Conservation (phyloP, 2,797 vertebrate genomes). For the Eulemur albifrons region DNA sequence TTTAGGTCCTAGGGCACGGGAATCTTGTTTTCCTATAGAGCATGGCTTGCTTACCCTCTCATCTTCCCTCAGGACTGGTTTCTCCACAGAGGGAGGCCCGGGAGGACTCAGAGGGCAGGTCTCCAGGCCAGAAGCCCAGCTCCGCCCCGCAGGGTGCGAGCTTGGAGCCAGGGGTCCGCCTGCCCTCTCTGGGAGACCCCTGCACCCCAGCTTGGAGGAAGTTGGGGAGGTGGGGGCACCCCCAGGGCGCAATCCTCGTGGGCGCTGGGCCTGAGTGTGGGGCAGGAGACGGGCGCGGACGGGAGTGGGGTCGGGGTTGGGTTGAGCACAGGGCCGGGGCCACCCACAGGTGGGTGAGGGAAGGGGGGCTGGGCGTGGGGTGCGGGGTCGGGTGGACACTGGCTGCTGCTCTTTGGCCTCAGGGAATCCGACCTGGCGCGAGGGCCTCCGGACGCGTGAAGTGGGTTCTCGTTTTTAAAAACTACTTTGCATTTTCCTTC, state of each 20-base stretch:
- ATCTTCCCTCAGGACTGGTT: neutral
- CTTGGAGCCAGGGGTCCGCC: neutral
- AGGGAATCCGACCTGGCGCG: accelerated
- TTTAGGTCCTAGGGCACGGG: neutral
- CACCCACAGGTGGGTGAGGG: neutral
- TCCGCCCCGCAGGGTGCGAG: neutral
- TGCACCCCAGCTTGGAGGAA: no score
- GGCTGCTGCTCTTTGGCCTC: no score
- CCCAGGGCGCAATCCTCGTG: neutral
- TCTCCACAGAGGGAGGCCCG: no score
- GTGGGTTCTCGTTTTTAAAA: neutral
- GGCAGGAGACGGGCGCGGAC: accelerated
- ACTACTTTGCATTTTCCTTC: neutral
- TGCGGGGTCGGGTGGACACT: no score
- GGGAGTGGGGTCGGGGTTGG: neutral
- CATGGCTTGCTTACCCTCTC: neutral
- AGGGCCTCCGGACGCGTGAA: neutral
- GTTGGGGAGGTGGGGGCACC: neutral
- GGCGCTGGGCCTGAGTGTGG: neutral
- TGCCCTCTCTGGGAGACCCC: neutral
- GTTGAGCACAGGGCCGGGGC: neutral
- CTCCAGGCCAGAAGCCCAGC: accelerated
- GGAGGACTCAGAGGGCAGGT: neutral
- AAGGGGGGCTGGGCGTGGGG: no score
- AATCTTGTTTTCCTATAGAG: neutral